Base-by-base conservation (phyloP, 2,797 vertebrate species). In the Peromyscus aztecus region DNA sequence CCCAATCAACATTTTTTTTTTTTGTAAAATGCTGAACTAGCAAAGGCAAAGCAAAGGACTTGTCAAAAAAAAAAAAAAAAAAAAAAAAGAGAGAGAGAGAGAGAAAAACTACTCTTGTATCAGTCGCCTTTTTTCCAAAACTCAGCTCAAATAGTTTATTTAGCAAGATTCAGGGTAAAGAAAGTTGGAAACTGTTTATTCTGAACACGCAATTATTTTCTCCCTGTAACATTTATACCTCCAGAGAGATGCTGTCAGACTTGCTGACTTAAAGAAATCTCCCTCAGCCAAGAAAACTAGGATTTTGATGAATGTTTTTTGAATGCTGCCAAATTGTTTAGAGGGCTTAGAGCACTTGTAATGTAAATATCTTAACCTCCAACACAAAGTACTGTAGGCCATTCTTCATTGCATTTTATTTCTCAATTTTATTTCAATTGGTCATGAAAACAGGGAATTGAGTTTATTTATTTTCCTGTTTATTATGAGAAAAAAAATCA, bases 131-230 rank as follows among this genome's bases (percentile, higher is more conserved):
- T 67, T 94, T 92, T 90, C 34, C 67, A 90, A 97, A 97, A 92
- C 34, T 91, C 61, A n/a, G 23, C 83, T 71, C 40, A 93, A 43
- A 13, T 46, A 59, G 86, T 88, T 95, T 85, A 92, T 91, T 94
- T 94, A 97, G 91, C 76, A 97, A 97, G 76, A 84, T 75, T 13
- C 16, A 46, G 31, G 23, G 19, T 90, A 31, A 49, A 94, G 65
- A 93, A 96, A 96, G 52, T 88, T 94, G 40, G 40, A 77, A 57
- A 77, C 37, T 92, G 46, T 95, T 96, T 95, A 94, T 61, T 93
- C 37, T 95, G 71, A 88, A 93, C 46, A 77, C 8, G 9, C 31
- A 97, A 82, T 97, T 97, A 91, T 67, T 91, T 97, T 76, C 27
- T 89, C 11, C 57, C 65, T 59, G 46, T 55, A 94, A 81, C 80